Base-by-base conservation (phyloP, 2,888 invertebrate genomes). In the Saturnia japonica region DNA sequence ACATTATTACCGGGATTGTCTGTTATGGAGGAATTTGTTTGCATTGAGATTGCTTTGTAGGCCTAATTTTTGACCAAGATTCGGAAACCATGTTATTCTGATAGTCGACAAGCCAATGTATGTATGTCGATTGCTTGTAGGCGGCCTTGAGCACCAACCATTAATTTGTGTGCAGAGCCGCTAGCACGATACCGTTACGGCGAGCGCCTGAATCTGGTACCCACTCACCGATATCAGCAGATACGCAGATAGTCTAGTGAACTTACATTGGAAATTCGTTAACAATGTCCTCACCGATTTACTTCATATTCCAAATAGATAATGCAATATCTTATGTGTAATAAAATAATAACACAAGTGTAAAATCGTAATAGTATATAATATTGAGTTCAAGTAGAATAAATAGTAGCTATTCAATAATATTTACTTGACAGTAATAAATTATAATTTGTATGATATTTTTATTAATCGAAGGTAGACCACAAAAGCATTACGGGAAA, bases 101-200 rank as follows among this genome's bases (percentile, higher is more conserved):
- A 88, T 89, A 89, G 88, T 89, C 89, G 89, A 88, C 90, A 90
- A 90, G 89, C 85, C 85, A 87, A 92, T 92, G 91, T 92, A 91
- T 93, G 91, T 91, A 91, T 93, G 92, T 92, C 92, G 91, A 92
- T 91, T 89, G 90, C 88, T 91, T 88, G 90, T 89, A 91, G 92
- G 91, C 91, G 93, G 93, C 93, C 93, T 93, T 93, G 93, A 93
- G 87, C 91, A 85, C 84, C 88, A 85, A 86, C 88, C 88, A 91
- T 91, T 91, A 92, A 93, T 93, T 92, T 91, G 93, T 91, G 92
- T 92, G 91, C 91, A 88, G 82, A 91, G 88, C 90, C 87, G 88
- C 83, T 88, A 80, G 84, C 86, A 84, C 78, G 78, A 81, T 93
- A 88, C 93, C 93, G 93, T 93, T 93, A 93, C 80, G 79, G 84